Base-by-base conservation (phyloP, 2,888 invertebrate genomes). In the Gandaritis pyraliata region DNA sequence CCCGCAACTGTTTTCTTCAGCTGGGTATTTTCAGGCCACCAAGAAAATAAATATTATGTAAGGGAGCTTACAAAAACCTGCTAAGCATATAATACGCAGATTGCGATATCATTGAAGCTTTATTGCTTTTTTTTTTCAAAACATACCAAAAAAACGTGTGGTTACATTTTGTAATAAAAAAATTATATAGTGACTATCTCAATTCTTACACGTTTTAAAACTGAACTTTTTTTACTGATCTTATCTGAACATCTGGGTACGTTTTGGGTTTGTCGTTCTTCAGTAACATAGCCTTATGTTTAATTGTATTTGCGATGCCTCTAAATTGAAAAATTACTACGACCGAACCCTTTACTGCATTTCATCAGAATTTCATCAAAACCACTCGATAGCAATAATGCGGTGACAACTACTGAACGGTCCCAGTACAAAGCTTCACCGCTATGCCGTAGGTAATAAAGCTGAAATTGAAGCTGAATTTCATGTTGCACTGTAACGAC, bases 401-500 rank as follows among this genome's bases (percentile, higher is more conserved):
- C 61, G 67, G 69, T 71, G 71, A 71, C 71, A 71, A 69, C 66
- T 60, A 58, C 53, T 53, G 45, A 52, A 55, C 66, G 59, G 41
- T 66, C 41, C 18, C 66, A 58, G 36, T 18, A 47, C 61, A 63
- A 46, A 18, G 39, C 46, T 15, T 33, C 49, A 64, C 65, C 66
- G 68, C 72, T 72, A 80, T 74, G 68, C 69, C 64, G 62, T 55
- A 56, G 65, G 74, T 60, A 69, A 78, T 83, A 82, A 78, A 79
- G 82, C 76, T 78, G 81, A 86, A 79, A 82, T 77, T 83, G 72
- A 75, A 45, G 67, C 63, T 66, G 70, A 72, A 75, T 72, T 70
- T 70, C 65, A 70, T 73, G 70, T 71, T 74, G 58, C 61, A 81
- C 82, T 82, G 88, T 83, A 88, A 84, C 83, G 85, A 81, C 81